Base-by-base conservation (phyloP, 2,797 vertebrate species). In the Danio kyathit region DNA sequence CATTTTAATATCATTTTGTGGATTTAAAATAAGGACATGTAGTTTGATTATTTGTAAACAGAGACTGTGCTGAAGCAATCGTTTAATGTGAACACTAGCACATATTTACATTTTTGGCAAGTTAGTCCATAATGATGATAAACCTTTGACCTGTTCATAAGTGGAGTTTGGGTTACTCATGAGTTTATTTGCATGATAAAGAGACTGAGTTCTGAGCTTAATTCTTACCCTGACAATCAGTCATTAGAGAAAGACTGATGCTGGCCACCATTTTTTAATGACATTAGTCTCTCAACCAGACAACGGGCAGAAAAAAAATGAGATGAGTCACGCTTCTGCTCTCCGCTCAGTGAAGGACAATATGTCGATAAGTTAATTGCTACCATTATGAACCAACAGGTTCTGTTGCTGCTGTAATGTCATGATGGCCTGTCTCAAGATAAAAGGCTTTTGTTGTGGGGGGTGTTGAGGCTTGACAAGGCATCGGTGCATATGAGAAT, bases 281-380 rank as follows among this genome's bases (percentile, higher is more conserved):
- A 74, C 70, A 67, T 81, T 73, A 82, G 82, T 83, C 88, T 88
- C 85, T 87, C 82, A 87, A 83, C 71, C 81, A 77, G 76, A 80
- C 80, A 85, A 66, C 85, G 52, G 76, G 54, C 3, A 19, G 29
- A 29, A 29, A 74, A 60, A 71, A 83, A 87, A 84, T 74, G 56
- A 38, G 78, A 89, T 86, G 86, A 83, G 88, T 89, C 88, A 88
- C 12, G 2, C 67, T 86, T 70, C 74, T 52, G 14, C 63, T 60
- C 76, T 76, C 48, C 66, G 70, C 84, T 78, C 59, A 73, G 19
- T 82, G 82, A 88, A 90, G 87, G 88, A 88, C 85, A 56, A 88
- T 87, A 83, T 83, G 82, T 83, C 86, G 86, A 93, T 91, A 91
- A 79, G 89, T 90, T 91, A 89, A 93, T 92, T 91, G 88, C 86